phyloP scores from a whole-genome alignment of 2,797 vertebrate species.

The Denticeps clupeoides region DNA sequence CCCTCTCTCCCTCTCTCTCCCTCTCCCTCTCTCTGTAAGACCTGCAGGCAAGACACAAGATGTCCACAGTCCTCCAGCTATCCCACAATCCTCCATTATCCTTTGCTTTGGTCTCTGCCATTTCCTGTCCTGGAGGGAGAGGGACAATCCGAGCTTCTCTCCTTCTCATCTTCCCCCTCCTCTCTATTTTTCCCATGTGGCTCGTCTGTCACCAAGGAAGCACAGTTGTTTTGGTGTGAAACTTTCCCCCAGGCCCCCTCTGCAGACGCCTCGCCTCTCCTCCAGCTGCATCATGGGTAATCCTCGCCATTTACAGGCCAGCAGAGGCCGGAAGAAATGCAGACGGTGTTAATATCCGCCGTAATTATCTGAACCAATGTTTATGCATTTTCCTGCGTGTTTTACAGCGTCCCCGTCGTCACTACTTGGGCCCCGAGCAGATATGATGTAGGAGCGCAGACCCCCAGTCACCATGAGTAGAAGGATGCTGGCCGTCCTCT shows the following conservation, averaged over 20 bases:
- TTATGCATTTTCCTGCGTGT: too few relatives aligned
- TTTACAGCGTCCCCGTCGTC: too few relatives aligned
- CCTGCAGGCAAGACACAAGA: constrained; percentile 20
- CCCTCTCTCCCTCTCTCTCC: constrained; percentile 14
- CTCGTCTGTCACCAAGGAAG: constrained; percentile 15
- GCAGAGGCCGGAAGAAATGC: too few relatives aligned
- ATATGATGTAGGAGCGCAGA: too few relatives aligned
- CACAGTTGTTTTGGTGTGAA: constrained; percentile 22
- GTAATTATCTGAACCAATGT: too few relatives aligned
- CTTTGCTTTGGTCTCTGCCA: constrained; percentile 15
- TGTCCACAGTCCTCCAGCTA: constrained; percentile 22
- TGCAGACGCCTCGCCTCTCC: constrained; percentile 16
- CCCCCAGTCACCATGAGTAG: too few relatives aligned
- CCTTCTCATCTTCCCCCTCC: constrained; percentile 10
- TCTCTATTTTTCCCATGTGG: constrained; percentile 10
- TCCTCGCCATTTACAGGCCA: background rate
- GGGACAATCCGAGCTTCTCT: constrained; percentile 1
- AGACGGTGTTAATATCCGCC: too few relatives aligned
- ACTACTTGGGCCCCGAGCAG: too few relatives aligned
- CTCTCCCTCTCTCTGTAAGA: constrained; percentile 16
- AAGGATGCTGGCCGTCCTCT: too few relatives aligned
- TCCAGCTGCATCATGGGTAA: constrained; percentile 4
- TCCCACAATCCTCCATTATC: constrained; percentile 11
- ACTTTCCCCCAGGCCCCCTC: constrained; percentile 14
- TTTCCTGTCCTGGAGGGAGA: constrained; percentile 11